Evolutionary conservation across 2,113 vertebrate genomes (phyloP).

Genomic region (Labeo rohita): DNA sequence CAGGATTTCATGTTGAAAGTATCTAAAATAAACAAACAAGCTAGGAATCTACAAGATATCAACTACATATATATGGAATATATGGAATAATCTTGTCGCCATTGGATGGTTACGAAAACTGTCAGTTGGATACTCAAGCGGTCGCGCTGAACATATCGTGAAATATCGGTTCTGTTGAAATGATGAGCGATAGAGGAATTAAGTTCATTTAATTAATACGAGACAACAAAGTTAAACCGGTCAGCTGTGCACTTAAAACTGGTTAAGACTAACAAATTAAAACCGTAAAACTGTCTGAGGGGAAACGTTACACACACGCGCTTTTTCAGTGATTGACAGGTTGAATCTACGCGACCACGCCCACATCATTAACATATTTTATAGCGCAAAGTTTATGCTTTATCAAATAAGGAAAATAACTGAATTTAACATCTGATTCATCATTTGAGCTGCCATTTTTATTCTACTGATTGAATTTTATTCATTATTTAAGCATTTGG

Average conservation of each 20-base stretch:
- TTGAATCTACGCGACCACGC: not conserved
- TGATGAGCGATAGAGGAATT: not conserved
- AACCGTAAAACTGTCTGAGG: not conserved
- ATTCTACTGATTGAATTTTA: not conserved
- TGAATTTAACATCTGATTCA: not conserved
- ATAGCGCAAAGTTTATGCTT: not conserved
- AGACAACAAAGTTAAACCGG: not conserved
- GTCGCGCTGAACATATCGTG: not conserved
- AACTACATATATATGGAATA: not conserved
- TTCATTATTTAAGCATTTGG: not conserved
- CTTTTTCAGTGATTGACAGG: conserved; percentile 16
- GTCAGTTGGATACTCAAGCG: not conserved
- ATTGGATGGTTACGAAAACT: no score
- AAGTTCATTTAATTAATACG: not conserved
- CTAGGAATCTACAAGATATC: not conserved
- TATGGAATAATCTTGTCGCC: not conserved
- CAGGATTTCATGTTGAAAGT: not conserved
- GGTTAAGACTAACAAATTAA: not conserved
- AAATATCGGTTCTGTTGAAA: not conserved
- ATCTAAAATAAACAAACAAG: not conserved
- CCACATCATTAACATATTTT: not conserved
- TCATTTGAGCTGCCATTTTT: not conserved
- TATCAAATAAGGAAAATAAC: not conserved
- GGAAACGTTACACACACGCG: not conserved
- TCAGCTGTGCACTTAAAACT: not conserved